Percentiles rank a stretch among this genome's conserved stretches.
These are phyloP conservation scores for Seira musarum DNA, from an alignment of 2,888 invertebrate genomes.

Conservation along the genomic window DNA sequence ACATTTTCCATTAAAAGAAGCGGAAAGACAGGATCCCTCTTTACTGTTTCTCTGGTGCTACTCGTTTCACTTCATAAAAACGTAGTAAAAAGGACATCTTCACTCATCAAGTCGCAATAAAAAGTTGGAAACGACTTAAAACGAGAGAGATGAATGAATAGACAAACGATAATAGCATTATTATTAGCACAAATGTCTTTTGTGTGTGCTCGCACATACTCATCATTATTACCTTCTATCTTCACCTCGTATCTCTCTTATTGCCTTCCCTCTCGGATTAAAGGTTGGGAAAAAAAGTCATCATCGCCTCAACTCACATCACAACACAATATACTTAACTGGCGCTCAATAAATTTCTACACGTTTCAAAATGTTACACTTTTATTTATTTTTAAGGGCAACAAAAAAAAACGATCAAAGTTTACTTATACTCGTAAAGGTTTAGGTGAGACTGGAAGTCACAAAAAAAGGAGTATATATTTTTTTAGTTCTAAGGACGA, in stretches of 20 bases:
- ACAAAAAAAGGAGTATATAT: not conserved
- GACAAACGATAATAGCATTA: constrained; percentile 60
- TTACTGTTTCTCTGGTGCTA: constrained; percentile 8
- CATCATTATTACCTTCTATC: constrained; percentile 44
- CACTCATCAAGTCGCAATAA: constrained; percentile 38
- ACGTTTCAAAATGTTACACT: not conserved
- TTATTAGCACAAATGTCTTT: constrained; percentile 46
- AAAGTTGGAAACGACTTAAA: constrained; percentile 25
- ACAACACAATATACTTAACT: not conserved
- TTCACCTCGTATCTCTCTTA: constrained; percentile 22
- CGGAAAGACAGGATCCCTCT: not conserved
- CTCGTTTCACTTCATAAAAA: constrained; percentile 12
- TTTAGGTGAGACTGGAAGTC: constrained; percentile 6
- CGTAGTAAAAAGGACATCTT: not conserved
- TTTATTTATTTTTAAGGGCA: constrained; percentile 9
- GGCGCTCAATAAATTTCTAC: constrained; percentile 3
- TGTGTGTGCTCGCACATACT: constrained; percentile 52
- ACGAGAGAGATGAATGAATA: constrained; percentile 43
- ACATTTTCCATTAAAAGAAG: not conserved
- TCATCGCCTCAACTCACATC: not conserved
- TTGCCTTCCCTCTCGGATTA: constrained; percentile 4
- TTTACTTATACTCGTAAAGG: not conserved
- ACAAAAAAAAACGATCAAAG: constrained; percentile 7
- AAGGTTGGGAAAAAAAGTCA: constrained; percentile 6
- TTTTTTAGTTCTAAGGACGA: constrained; percentile 9